Conservation (phyloP, 2,113 vertebrate genomes). For the Poeciliopsis prolifica region DNA sequence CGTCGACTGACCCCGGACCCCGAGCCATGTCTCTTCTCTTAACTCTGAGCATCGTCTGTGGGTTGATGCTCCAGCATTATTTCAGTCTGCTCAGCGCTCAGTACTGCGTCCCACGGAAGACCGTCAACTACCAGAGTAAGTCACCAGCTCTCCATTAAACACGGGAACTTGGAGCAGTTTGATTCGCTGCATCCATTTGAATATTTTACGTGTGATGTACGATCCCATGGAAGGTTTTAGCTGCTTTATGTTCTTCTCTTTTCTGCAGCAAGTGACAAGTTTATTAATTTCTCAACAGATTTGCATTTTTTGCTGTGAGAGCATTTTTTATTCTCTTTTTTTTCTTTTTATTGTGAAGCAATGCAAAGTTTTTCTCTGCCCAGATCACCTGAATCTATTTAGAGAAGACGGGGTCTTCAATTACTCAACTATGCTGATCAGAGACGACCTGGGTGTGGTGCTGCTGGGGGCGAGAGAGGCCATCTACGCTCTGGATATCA, state of each 20-base stretch:
- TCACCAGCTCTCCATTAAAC: background rate
- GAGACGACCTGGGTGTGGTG: conserved; percentile 71
- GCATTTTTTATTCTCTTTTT: background rate
- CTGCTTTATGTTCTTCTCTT: background rate
- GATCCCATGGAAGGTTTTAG: conserved; percentile 10
- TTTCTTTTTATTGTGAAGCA: background rate
- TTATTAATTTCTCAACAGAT: conserved; percentile 17
- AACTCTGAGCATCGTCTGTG: conserved; percentile 54
- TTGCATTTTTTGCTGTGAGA: conserved; percentile 36
- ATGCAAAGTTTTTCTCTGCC: conserved; percentile 13
- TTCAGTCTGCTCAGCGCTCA: conserved; percentile 24
- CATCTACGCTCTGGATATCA: conserved; percentile 78
- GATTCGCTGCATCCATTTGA: background rate
- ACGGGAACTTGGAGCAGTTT: background rate
- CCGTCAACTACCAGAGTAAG: conserved; percentile 72
- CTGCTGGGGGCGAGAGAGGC: conserved; percentile 82
- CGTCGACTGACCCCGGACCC: conserved; percentile 35
- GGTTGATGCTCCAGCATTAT: conserved; percentile 60
- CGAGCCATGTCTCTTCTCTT: conserved; percentile 71
- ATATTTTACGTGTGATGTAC: conserved; percentile 18
- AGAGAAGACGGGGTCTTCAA: conserved; percentile 70
- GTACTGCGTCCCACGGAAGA: conserved; percentile 70
- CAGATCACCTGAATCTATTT: conserved; percentile 72
- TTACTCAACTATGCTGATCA: conserved; percentile 80
- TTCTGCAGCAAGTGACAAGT: background rate